Evolutionary conservation across 2,888 invertebrate species (phyloP), one percentile per base, ranked within the genome.

Genomic region (Ditula angustiorana): DNA sequence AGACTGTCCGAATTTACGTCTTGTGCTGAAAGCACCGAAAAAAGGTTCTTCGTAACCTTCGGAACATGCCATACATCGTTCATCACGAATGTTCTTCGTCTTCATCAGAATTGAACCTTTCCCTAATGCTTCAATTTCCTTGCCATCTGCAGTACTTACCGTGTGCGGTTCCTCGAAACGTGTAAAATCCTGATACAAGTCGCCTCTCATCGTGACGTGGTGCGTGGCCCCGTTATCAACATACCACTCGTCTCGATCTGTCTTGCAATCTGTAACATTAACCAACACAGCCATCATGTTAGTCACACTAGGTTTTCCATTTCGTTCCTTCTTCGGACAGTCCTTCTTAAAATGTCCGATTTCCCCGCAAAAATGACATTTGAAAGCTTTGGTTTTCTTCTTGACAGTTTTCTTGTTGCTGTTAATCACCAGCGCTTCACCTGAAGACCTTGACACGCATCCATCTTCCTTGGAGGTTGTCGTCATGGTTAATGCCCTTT

Each of bases 401-500:
- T 30, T 30, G 8, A 10, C 8, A 8, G 8, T 10, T 10, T 5
- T 8, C 8, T 8, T 30, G 30, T 30, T 30, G 30, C 30, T 30
- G 30, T 30, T 30, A 30, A 30, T 10, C 30, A 30, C 10, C 30
- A 30, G 30, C 30, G 30, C 30, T 30, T 30, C 30, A 30, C 30
- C 10, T 10, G 30, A 30, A 30, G 30, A 30, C 10, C 30, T 30
- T 30, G 30, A 30, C 30, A 30, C 30, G 30, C 30, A 30, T 30
- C 30, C 30, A 30, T 30, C 30, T 30, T 30, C 30, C 30, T 10
- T 30, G 30, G 30, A 30, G 10, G 30, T 30, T 30, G 30, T 30
- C 30, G 30, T 10, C 30, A n/a, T n/a, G n/a, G n/a, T n/a, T n/a
- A 30, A 10, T 10, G 35, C 24, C 30, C 46, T 59, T 30, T 64